A percentile compares a stretch with the other conserved stretches of the same genome.
These are phyloP conservation scores for Synodontis membranacea DNA, from an alignment of 2,113 vertebrate genomes.

Conservation along the genomic window DNA sequence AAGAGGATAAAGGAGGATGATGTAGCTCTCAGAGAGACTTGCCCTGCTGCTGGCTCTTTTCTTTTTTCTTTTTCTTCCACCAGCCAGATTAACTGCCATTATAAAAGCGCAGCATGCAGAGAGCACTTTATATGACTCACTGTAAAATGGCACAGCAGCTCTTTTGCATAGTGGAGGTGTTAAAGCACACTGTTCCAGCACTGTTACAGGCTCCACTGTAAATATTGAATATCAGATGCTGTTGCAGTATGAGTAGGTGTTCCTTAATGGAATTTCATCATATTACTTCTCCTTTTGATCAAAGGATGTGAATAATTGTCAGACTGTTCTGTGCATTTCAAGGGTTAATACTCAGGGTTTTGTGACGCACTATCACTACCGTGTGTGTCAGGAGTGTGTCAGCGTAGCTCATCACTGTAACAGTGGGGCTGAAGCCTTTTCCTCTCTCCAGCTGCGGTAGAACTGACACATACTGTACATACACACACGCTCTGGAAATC, in stretches of 20 bases:
- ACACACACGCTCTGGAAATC: no score
- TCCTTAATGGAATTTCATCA: neutral
- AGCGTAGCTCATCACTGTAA: constrained; percentile 39
- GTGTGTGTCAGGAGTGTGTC: constrained; percentile 51
- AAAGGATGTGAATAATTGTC: constrained; percentile 1
- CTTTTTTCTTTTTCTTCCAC: constrained; percentile 40
- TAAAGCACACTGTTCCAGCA: neutral
- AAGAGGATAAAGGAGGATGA: constrained; percentile 24
- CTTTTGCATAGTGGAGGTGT: neutral
- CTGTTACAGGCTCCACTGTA: neutral
- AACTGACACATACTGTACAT: neutral
- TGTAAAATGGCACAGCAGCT: constrained; percentile 28
- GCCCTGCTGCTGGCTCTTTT: constrained; percentile 20
- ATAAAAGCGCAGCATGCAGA: constrained; percentile 39
- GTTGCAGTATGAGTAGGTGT: neutral
- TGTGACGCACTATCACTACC: neutral
- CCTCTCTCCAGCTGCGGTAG: neutral
- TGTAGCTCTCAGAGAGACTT: constrained; percentile 35
- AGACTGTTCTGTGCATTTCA: constrained; percentile 14
- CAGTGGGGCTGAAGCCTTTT: constrained; percentile 27
- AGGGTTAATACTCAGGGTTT: constrained; percentile 36
- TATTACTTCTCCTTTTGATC: neutral
- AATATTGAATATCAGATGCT: neutral
- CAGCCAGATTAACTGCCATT: constrained; percentile 43
- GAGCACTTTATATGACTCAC: constrained; percentile 27